Base-by-base conservation (phyloP, 30 jellyfish, hydroid and myxozoan genomes). In the Mastigias papua region DNA sequence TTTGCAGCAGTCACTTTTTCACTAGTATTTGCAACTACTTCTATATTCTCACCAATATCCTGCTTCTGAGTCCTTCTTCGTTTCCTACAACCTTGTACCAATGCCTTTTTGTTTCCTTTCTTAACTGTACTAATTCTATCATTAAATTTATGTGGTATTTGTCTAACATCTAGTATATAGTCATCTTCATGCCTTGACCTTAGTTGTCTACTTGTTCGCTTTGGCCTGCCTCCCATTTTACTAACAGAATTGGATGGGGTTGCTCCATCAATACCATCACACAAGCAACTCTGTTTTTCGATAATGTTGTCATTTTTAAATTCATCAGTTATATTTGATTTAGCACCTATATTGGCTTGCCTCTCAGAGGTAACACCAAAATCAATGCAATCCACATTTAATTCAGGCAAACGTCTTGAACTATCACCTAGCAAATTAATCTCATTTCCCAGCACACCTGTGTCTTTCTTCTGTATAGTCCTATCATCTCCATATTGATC, bases 181-280 rank as follows among this genome's bases (percentile, higher is more conserved):
- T 79, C 90, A 34, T 35, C 78, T 50, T 79, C 90, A 64, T 79
- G 30, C 21, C 48, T 79, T 19, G 54, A 9, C 32, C 69, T 79
- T 33, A 79, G 17, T 13, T 65, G 21, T 48, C 81, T 62, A 31
- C 26, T 31, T 27, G 78, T 48, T 63, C 90, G 25, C 37, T 62
- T 79, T 28, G 90, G 90, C 26, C 90, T 79, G n/a, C 70, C 69
- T 42, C 20, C 86, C 33, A 48, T 20, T 34, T 2, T 1, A 3
- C 11, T 15, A 27, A 27, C 42, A 27, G 46, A 8, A 1, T 27
- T 63, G 17, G 3, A 6, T 9, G 74, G 23, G 37, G 74, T 63
- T 17, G n/a, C 62, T 6, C 22, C 29, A 6, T 20, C 75, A n/a
- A 29, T 27, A 13, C 60, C 29, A 46, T 25, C 42, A 72, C 68